Conservation (phyloP, 2,113 vertebrate species). For the Cathartes aura region DNA sequence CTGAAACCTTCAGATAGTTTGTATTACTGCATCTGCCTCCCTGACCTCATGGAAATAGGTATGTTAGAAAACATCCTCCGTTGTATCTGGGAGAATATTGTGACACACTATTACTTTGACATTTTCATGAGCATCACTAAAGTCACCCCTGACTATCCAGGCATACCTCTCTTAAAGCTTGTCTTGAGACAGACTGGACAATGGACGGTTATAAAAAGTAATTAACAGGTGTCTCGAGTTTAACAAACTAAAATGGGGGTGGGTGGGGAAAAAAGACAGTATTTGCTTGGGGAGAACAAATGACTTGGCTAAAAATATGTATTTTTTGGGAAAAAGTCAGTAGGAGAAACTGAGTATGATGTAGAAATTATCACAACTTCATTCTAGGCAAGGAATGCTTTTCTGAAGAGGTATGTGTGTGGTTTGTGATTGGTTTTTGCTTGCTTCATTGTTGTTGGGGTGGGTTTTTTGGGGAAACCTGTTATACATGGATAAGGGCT, state of each 20-base stretch:
- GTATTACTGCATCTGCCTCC: not conserved
- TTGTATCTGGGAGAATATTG: not conserved
- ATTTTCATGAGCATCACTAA: not conserved
- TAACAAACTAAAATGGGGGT: not conserved
- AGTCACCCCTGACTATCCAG: no score
- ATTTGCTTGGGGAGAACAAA: not conserved
- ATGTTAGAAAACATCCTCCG: not conserved
- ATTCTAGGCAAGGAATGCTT: not conserved
- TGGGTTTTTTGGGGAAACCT: not conserved
- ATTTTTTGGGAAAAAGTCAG: not conserved
- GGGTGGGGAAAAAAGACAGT: fast-evolving
- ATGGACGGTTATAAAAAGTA: not conserved
- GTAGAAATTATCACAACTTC: not conserved
- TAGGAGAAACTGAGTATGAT: not conserved
- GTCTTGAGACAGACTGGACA: not conserved
- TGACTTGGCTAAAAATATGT: fast-evolving
- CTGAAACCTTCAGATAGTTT: not conserved
- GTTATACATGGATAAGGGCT: fast-evolving
- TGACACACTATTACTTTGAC: fast-evolving
- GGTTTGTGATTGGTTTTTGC: fast-evolving
- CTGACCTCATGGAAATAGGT: not conserved
- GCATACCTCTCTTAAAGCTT: not conserved
- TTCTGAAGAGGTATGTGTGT: not conserved
- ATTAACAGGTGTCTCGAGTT: not conserved
- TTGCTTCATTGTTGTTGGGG: not conserved